These are phyloP conservation scores for Littorina saxatilis DNA, from an alignment of 1,140 invertebrate species.

Conservation along the genomic window DNA sequence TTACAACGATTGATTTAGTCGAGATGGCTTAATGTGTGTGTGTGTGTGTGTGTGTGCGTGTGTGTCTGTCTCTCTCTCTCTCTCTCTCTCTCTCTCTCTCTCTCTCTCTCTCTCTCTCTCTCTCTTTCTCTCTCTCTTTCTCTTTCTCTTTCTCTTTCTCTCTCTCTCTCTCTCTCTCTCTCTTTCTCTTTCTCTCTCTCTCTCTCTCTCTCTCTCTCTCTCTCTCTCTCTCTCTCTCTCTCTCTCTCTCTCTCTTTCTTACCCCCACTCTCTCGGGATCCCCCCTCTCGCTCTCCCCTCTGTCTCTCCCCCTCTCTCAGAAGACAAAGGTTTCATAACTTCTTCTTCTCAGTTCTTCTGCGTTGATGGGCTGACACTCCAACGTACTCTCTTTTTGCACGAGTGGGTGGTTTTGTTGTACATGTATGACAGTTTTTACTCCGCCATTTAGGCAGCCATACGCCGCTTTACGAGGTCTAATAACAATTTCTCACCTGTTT, in stretches of 20 bases:
- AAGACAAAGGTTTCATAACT: neutral
- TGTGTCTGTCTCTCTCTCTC: neutral
- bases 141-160: too few relatives aligned
- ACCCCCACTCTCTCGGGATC: neutral
- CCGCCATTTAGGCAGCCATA: too few relatives aligned
- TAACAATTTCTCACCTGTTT: too few relatives aligned
- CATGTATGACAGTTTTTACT: too few relatives aligned
- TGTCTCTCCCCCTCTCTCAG: neutral
- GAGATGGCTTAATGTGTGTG: constrained; percentile 1
- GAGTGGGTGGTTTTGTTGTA: too few relatives aligned
- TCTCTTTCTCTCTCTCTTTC: neutral
- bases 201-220: neutral
- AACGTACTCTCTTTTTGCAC: too few relatives aligned
- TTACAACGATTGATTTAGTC: too few relatives aligned
- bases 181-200: neutral
- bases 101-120: neutral
- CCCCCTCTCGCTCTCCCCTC: neutral
- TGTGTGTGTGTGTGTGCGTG: constrained; percentile 27
- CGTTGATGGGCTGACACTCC: too few relatives aligned
- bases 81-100: neutral
- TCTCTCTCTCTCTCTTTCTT: neutral
- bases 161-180: neutral
- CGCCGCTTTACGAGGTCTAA: too few relatives aligned
- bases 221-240: neutral
- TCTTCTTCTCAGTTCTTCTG: too few relatives aligned